Conservation (phyloP, 92 coral and sea anemone genomes). For the Parazoanthus swiftii region DNA sequence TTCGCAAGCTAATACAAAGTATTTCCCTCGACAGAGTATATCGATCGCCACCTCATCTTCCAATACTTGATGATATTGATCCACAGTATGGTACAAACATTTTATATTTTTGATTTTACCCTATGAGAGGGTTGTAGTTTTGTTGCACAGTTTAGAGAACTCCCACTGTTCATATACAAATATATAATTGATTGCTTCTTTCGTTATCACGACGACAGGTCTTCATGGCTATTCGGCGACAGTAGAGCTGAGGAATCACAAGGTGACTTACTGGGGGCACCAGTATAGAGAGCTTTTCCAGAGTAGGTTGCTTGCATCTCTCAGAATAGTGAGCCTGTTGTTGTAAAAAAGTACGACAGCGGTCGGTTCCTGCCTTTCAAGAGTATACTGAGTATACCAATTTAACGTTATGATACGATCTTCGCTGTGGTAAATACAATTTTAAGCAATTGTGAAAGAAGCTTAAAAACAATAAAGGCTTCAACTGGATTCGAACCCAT, state of each 20-base stretch:
- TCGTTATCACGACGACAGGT: slow-evolving; percentile 50
- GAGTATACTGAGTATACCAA: no score
- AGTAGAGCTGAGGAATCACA: slow-evolving; percentile 81
- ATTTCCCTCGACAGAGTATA: slow-evolving; percentile 49
- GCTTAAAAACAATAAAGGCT: no score
- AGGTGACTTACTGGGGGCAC: slow-evolving; percentile 77
- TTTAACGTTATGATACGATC: no score
- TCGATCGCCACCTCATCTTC: slow-evolving; percentile 59
- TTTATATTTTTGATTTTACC: no score
- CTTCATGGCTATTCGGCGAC: slow-evolving; percentile 94
- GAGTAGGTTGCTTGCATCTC: slow-evolving; percentile 52
- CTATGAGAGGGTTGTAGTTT: no score
- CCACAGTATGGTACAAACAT: slow-evolving; percentile 67
- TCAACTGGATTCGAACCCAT: no score
- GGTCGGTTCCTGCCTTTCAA: no score
- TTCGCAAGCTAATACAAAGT: neutral
- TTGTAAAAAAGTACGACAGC: no score
- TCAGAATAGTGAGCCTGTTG: no score
- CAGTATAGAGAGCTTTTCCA: slow-evolving; percentile 88
- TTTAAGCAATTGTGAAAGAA: no score
- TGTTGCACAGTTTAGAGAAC: no score
- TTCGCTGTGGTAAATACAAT: no score
- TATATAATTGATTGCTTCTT: neutral
- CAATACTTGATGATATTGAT: slow-evolving; percentile 83
- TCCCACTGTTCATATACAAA: neutral